These are phyloP conservation scores for Neolamprologus longior DNA, from an alignment of 2,113 vertebrate genomes.

Conservation along the genomic window DNA sequence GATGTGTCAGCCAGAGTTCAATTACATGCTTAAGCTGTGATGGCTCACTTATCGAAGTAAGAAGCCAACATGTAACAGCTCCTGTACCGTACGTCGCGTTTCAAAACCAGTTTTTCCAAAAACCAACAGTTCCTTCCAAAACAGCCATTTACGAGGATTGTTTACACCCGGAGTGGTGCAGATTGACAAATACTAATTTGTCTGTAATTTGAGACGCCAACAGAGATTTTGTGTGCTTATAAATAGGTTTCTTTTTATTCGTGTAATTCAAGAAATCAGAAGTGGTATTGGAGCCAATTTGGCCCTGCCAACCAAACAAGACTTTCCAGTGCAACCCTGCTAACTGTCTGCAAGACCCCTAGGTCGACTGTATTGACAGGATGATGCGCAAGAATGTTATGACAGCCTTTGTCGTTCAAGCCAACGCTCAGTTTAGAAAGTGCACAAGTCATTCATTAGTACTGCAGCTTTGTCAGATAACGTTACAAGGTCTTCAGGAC, in stretches of 20 bases:
- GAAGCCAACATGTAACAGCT: neutral
- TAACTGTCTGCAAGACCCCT: neutral
- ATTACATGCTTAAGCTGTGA: neutral
- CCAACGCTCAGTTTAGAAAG: neutral
- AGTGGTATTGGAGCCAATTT: neutral
- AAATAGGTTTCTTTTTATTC: neutral
- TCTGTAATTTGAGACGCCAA: neutral
- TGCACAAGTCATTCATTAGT: neutral
- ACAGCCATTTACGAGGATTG: neutral
- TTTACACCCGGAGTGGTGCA: neutral
- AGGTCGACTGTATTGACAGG: neutral
- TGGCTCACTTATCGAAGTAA: neutral
- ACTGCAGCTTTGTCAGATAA: neutral
- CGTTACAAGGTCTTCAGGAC: neutral
- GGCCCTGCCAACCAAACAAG: neutral
- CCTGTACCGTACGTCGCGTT: neutral
- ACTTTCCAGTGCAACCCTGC: neutral
- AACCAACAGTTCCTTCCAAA: neutral
- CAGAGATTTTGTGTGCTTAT: neutral
- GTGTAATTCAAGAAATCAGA: neutral
- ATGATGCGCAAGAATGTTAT: neutral
- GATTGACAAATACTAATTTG: neutral
- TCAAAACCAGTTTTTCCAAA: neutral
- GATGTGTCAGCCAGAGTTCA: slow-evolving; percentile 36
- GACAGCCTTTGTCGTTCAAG: neutral